phyloP scores from a whole-genome alignment of 2,888 invertebrate species.

The Antheraea yamamai region DNA sequence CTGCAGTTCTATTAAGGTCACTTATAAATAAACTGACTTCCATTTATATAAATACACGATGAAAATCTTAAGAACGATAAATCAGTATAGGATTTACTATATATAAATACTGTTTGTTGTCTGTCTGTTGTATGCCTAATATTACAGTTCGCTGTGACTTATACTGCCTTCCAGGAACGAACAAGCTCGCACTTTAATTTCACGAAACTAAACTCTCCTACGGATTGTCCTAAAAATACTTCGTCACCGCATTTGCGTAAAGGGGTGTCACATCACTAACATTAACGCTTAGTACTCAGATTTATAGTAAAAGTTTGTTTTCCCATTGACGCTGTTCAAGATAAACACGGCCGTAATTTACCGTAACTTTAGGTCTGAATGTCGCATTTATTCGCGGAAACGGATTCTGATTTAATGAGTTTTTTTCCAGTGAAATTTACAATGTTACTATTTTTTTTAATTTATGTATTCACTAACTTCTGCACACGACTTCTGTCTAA shows the following conservation, averaged over 20 bases:
- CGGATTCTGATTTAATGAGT: constrained; percentile 21
- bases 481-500: too few relatives aligned
- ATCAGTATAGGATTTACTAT: too few relatives aligned
- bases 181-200: neutral
- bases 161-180: neutral
- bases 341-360: constrained; percentile 35
- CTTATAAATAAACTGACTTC: neutral
- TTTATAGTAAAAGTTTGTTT: constrained; percentile 41
- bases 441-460: neutral
- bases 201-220: neutral
- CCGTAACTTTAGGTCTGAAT: constrained; percentile 30
- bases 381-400: constrained; percentile 33
- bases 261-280: constrained; percentile 19
- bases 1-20: neutral
- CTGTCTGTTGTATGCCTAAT: neutral
- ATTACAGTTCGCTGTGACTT: neutral
- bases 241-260: constrained; percentile 4
- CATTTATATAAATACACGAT: too few relatives aligned
- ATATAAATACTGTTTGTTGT: too few relatives aligned
- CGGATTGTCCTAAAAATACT: constrained; percentile 10
- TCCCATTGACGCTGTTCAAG: constrained; percentile 34
- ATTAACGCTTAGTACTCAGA: constrained; percentile 25
- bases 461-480: neutral
- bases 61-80: too few relatives aligned
- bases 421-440: neutral